These are phyloP conservation scores for Apamea sordens DNA, from an alignment of 2,888 invertebrate species.

Conservation along the genomic window DNA sequence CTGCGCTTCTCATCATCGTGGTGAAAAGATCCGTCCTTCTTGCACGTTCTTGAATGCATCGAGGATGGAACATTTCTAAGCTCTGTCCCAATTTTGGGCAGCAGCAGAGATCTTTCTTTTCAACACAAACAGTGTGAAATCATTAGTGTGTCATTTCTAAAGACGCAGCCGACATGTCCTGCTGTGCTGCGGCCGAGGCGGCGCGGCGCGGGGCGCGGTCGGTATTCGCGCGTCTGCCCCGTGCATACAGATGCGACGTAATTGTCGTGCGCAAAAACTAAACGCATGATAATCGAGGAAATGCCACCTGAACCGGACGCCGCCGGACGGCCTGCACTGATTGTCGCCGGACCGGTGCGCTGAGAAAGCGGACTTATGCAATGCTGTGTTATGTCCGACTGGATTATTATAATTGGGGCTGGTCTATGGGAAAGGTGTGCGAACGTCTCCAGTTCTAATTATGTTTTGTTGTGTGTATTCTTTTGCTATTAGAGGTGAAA, in stretches of 20 bases:
- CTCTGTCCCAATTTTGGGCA: neutral
- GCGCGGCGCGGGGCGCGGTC: conserved; percentile 59
- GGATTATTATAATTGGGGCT: conserved; percentile 55
- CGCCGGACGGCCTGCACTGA: conserved; percentile 54
- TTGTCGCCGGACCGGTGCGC: conserved; percentile 58
- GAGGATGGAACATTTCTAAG: neutral
- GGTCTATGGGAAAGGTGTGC: conserved; percentile 47
- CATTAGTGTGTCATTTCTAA: conserved; percentile 32
- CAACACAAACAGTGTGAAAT: conserved; percentile 42
- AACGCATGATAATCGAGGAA: conserved; percentile 86
- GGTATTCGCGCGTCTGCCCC: conserved; percentile 74
- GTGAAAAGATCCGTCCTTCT: neutral
- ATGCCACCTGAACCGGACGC: conserved; percentile 74
- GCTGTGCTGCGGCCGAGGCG: conserved; percentile 69
- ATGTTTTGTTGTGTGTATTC: conserved; percentile 19
- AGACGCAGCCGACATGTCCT: conserved; percentile 35
- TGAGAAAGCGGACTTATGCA: conserved; percentile 50
- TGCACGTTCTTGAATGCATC: neutral
- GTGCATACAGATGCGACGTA: conserved; percentile 87
- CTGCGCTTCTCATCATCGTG: neutral
- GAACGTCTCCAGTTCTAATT: conserved; percentile 8
- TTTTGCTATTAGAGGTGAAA: neutral
- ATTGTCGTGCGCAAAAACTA: conserved; percentile 85
- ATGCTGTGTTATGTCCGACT: conserved; percentile 46
- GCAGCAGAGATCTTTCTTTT: conserved; percentile 1